Base-by-base conservation (phyloP, 2,888 invertebrate species). In the Morinoia aosen region DNA sequence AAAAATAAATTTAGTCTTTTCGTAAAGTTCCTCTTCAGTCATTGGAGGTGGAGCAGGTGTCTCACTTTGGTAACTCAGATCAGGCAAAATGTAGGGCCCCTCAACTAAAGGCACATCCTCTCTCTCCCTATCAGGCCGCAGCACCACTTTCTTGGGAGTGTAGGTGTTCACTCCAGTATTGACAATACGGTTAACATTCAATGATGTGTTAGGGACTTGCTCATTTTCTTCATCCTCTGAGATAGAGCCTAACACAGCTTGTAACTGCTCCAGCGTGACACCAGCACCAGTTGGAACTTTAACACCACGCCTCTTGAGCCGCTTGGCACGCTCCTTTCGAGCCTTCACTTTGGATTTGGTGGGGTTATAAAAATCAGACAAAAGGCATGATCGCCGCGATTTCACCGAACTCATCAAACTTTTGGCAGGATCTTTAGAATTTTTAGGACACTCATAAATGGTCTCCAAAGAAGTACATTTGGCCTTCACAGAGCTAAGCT, bases 281-380 rank as follows among this genome's bases (percentile, higher is more conserved):
- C n/a, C 93, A 57, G n/a, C 11, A 10, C 93, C 93, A 93, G 93
- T 93, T 7, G 93, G 93, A 19, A 93, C 93, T 48, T 93, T 93
- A 33, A 93, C 93, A 57, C 93, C 93, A 3, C 56, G 56, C n/a
- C 33, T 93, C 93, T 12, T 93, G 33, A 93, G 93, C 58, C 93
- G 39, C 93, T 93, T 93, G 33, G 93, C 93, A 57, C 93, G 93
- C 57, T 93, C 93, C 93, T 93, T 93, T 25, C 93, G 58, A 93
- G 93, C 93, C 57, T 57, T 93, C 57, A 93, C 57, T 57, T 93
- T 93, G 12, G n/a, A 33, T 57, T 93, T 93, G n/a, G 48, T 93
- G 5, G 93, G 93, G 57, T 93, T 56, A 93, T 93, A 93, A 57
- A 48, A 93, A 93, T 93, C 93, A 93, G 93, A 93, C n/a, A 93